A percentile compares a stretch with the other conserved stretches of the same genome.
Evolutionary conservation across 2,113 vertebrate genomes (phyloP).

Genomic region (Corynorhinus townsendii): DNA sequence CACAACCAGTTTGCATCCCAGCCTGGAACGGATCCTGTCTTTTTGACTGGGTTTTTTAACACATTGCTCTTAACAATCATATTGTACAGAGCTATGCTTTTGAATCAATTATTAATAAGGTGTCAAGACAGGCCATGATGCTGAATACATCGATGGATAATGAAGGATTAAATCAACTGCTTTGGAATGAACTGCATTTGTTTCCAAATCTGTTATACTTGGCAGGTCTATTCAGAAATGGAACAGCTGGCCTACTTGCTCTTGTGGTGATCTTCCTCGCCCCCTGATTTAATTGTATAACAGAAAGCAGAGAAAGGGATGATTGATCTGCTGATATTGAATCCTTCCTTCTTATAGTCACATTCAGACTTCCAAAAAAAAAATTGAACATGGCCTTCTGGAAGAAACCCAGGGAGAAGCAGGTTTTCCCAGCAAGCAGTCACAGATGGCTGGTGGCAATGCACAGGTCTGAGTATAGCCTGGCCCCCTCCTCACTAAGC

Average conservation of each 20-base stretch:
- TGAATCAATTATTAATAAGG: not conserved
- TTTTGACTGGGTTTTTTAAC: not conserved
- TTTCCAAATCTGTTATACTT: not conserved
- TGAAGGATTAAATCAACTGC: not conserved
- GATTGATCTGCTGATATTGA: not conserved
- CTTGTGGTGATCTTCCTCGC: not conserved
- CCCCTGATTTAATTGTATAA: not conserved
- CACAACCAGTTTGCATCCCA: not conserved
- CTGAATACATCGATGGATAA: constrained; percentile 16
- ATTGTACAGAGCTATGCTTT: not conserved
- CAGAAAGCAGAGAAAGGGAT: not conserved
- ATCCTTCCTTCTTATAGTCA: not conserved
- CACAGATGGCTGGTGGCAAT: not conserved
- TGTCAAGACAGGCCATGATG: not conserved
- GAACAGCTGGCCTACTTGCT: not conserved
- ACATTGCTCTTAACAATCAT: not conserved
- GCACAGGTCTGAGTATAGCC: not conserved
- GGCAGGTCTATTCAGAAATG: not conserved
- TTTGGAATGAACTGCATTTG: not conserved
- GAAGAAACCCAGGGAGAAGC: not conserved
- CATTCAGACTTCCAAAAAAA: not conserved
- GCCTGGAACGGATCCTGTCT: not conserved
- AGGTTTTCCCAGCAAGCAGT: not conserved
- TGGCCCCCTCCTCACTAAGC: accelerated
- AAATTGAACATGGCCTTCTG: not conserved